These are phyloP conservation scores for Gallinago solitaria DNA, from an alignment of 2,797 vertebrate genomes.

Conservation along the genomic window DNA sequence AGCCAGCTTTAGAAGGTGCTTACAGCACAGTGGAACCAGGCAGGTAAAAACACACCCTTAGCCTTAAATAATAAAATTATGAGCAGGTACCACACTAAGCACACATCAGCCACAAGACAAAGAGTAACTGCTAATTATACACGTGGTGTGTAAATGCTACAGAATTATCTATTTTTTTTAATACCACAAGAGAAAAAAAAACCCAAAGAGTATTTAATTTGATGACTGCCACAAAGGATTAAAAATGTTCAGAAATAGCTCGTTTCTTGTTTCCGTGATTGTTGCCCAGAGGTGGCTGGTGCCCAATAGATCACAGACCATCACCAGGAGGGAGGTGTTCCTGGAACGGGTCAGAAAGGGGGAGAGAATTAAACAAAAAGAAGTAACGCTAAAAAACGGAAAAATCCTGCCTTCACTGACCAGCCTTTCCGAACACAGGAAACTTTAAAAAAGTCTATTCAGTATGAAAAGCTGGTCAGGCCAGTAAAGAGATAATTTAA, in stretches of 20 bases:
- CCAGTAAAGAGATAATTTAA: constrained; percentile 35
- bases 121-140: background rate
- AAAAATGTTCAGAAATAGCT: background rate
- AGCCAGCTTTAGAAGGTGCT: background rate
- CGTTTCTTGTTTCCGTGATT: background rate
- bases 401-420: constrained; percentile 31
- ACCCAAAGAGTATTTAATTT: background rate
- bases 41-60: background rate
- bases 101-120: background rate
- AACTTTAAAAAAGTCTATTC: constrained; percentile 17
- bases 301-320: background rate
- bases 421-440: background rate
- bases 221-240: background rate
- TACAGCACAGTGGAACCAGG: background rate
- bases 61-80: background rate
- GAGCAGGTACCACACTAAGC: background rate
- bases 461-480: constrained; percentile 10
- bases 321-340: background rate
- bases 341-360: background rate
- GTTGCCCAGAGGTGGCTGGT: background rate
- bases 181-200: background rate
- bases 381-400: constrained; percentile 26
- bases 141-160: background rate
- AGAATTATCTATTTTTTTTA: background rate
- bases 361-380: background rate